phyloP scores from a whole-genome alignment of 1,140 invertebrate genomes.

The Temnothorax nylanderi region DNA sequence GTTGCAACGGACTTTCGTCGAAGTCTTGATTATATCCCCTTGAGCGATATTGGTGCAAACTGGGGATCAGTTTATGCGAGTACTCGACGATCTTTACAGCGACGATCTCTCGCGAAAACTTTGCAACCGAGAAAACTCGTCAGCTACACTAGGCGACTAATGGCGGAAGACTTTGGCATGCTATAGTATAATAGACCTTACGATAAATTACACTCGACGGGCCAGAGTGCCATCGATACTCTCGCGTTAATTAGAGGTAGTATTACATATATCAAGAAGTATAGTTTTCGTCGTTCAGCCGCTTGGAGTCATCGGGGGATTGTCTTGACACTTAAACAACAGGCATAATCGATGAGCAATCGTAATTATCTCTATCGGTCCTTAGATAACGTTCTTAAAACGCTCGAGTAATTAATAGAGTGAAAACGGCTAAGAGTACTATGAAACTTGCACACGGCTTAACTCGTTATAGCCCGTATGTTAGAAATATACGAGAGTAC shows the following conservation, averaged over 20 bases:
- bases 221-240: conserved; percentile 27
- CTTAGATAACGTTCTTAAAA: conserved; percentile 69
- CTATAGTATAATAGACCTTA: conserved; percentile 74
- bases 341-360: conserved; percentile 70
- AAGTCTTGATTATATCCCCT: conserved; percentile 17
- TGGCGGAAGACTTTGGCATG: conserved; percentile 75
- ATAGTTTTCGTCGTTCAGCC: conserved; percentile 44
- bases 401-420: conserved; percentile 49
- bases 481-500: not conserved
- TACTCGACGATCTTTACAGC: not conserved
- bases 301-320: conserved; percentile 65
- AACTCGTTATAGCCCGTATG: conserved; percentile 48
- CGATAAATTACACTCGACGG: conserved; percentile 64
- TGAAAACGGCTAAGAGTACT: conserved; percentile 45
- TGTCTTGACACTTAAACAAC: conserved; percentile 72
- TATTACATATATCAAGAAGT: conserved; percentile 64
- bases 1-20: conserved; percentile 35
- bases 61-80: conserved; percentile 4
- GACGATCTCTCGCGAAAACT: conserved; percentile 33
- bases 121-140: conserved; percentile 46
- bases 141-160: conserved; percentile 67
- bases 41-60: conserved; percentile 28
- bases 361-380: conserved; percentile 66
- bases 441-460: conserved; percentile 40
- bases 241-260: conserved; percentile 68